Evolutionary conservation across 2,888 invertebrate species (phyloP).

Genomic region (Platynereis dumerilii): DNA sequence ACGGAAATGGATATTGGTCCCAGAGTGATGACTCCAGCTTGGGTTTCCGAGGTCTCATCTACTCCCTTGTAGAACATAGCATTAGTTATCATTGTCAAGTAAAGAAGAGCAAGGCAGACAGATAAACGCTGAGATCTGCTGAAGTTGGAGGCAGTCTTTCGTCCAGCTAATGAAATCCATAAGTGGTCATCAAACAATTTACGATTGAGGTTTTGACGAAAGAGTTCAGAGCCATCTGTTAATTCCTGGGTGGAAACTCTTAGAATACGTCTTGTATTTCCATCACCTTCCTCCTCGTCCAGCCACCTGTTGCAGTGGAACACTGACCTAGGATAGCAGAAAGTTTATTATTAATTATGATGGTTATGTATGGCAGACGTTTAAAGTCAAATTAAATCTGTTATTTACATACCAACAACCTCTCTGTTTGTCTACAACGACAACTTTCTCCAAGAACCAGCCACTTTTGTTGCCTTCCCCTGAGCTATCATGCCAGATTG

Average conservation of each 20-base stretch:
- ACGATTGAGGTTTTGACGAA: neutral
- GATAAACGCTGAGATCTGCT: slow-evolving; percentile 32
- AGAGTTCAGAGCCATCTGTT: neutral
- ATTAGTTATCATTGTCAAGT: slow-evolving; percentile 44
- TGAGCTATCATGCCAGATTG: slow-evolving; percentile 1
- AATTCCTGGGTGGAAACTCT: neutral
- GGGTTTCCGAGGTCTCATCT: neutral
- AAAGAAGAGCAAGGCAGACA: slow-evolving; percentile 44
- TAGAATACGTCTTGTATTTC: neutral
- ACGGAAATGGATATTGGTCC: neutral
- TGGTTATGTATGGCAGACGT: neutral
- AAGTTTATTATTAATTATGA: neutral
- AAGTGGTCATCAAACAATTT: neutral
- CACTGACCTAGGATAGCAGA: neutral
- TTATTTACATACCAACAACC: neutral
- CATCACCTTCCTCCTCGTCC: neutral
- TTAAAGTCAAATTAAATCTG: too few relatives aligned
- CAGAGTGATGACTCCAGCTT: slow-evolving; percentile 4
- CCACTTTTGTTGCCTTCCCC: neutral
- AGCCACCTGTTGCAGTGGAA: neutral
- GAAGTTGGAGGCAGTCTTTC: neutral
- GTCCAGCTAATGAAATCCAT: neutral
- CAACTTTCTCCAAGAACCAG: slow-evolving; percentile 5
- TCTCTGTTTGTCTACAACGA: neutral
- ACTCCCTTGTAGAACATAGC: neutral